Percentiles rank a stretch among this genome's conserved stretches.
Conservation (phyloP, 1,140 invertebrate species). For the Venturia canescens region DNA sequence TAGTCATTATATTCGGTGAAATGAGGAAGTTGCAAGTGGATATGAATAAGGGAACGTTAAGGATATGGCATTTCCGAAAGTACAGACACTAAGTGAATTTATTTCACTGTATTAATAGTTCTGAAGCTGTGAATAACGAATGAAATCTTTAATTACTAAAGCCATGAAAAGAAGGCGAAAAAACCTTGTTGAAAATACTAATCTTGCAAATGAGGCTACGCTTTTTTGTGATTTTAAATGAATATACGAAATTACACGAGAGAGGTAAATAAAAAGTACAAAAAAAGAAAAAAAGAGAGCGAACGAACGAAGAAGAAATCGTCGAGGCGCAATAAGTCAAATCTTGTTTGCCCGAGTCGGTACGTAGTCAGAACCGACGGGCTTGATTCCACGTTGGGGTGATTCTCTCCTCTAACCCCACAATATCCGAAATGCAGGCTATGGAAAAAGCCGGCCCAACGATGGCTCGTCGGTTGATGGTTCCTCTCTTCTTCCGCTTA, state of each 20-base stretch:
- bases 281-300: not conserved
- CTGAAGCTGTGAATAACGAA: no score
- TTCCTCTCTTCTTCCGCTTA: not conserved
- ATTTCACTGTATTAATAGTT: no score
- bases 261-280: constrained; percentile 7
- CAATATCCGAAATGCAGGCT: constrained; percentile 26
- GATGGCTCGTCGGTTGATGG: constrained; percentile 28
- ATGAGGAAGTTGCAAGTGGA: no score
- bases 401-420: constrained; percentile 58
- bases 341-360: constrained; percentile 73
- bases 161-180: not conserved
- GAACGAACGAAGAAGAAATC: constrained; percentile 58
- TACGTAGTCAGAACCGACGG: constrained; percentile 69
- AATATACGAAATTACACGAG: not conserved
- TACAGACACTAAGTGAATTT: no score
- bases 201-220: not conserved
- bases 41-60: no score
- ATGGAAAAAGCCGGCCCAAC: not conserved
- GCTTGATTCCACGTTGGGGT: constrained; percentile 60
- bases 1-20: no score
- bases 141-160: not conserved
- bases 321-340: constrained; percentile 74
- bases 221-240: not conserved
- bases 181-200: not conserved
- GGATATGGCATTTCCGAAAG: no score